Conservation (phyloP, 2,797 vertebrate genomes). For the Anomalospiza imberbis region DNA sequence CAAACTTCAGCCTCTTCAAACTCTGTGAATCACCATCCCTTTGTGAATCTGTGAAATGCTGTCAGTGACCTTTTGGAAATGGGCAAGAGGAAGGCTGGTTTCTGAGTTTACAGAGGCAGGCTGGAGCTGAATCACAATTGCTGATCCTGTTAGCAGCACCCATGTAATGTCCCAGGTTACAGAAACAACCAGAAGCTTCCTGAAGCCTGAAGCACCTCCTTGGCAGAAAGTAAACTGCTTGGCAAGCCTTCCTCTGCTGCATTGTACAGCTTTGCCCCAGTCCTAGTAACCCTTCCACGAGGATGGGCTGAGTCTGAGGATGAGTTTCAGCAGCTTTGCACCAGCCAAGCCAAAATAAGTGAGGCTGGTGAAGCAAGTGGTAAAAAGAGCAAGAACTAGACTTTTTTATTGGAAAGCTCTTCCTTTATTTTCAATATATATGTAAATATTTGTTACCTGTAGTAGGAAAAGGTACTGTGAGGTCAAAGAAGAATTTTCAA, state of each 20-base stretch:
- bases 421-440: not conserved
- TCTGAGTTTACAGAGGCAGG: not conserved
- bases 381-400: not conserved
- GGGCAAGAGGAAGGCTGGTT: not conserved
- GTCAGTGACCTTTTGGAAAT: not conserved
- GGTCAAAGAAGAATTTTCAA: not conserved
- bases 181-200: not conserved
- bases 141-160: not conserved
- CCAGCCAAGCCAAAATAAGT: not conserved
- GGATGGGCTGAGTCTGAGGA: not conserved
- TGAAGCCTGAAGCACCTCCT: not conserved
- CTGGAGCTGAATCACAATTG: not conserved
- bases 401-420: not conserved
- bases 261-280: not conserved
- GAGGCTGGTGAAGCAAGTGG: not conserved
- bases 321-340: not conserved
- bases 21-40: not conserved
- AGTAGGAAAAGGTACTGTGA: not conserved
- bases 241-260: not conserved
- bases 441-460: not conserved
- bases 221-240: not conserved
- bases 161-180: accelerated
- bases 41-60: not conserved
- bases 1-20: not conserved
- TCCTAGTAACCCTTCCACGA: accelerated